A percentile compares a stretch with the other conserved stretches of the same genome.
Conservation (phyloP, 1,140 invertebrate species). For the Ylistrum balloti region DNA sequence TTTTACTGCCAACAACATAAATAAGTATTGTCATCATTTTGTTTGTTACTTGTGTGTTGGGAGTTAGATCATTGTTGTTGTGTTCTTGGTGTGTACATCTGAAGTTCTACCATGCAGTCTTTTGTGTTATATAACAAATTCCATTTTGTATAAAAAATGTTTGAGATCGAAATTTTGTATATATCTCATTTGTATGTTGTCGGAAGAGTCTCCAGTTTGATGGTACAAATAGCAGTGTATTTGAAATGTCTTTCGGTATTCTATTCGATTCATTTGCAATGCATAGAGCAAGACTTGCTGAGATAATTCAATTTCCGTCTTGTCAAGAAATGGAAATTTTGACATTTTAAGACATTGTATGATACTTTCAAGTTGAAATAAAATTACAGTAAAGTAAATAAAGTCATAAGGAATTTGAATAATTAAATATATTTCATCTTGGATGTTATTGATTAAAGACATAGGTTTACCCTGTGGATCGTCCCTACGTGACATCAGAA, state of each 20-base stretch:
- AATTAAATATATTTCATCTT: slow-evolving; percentile 37
- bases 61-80: too few relatives aligned
- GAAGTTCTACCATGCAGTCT: background rate
- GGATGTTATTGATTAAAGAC: background rate
- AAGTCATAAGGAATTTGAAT: slow-evolving; percentile 28
- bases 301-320: background rate
- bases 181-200: background rate
- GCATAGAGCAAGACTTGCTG: background rate
- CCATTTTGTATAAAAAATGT: background rate
- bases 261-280: background rate
- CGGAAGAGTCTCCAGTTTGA: background rate
- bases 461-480: background rate
- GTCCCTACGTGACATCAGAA: background rate
- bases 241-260: background rate
- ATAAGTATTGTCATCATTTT: too few relatives aligned
- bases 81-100: background rate
- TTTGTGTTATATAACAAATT: background rate
- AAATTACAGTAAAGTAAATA: slow-evolving; percentile 7
- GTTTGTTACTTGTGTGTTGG: too few relatives aligned
- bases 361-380: background rate
- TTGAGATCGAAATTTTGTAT: background rate
- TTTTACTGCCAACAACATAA: too few relatives aligned
- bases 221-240: background rate
- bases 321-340: slow-evolving; percentile 40
- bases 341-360: slow-evolving; percentile 22